Evolutionary conservation across 2,797 vertebrate species (phyloP).

Genomic region (Fratercula arctica): DNA sequence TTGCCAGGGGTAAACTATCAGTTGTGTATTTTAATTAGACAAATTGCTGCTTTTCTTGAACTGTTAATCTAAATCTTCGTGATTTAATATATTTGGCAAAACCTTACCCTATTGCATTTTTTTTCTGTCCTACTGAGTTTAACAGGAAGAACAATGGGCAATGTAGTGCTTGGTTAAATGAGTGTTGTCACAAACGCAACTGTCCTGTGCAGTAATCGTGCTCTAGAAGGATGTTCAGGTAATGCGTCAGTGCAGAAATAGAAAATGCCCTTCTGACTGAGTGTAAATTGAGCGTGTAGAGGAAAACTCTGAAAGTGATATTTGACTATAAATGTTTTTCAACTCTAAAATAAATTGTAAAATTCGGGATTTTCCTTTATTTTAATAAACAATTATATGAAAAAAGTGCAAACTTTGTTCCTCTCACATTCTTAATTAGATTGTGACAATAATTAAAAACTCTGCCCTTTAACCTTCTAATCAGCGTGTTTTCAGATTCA

Average conservation of each 20-base stretch:
- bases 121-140: background rate
- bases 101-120: background rate
- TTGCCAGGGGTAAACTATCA: background rate
- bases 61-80: background rate
- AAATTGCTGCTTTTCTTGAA: background rate
- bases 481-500: background rate
- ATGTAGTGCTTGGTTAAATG: background rate
- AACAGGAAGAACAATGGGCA: background rate
- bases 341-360: background rate
- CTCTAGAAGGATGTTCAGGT: background rate
- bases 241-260: background rate
- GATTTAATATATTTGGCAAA: background rate
- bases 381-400: constrained; percentile 23
- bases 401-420: background rate
- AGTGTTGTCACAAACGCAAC: background rate
- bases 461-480: background rate
- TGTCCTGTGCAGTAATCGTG: background rate
- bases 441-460: background rate
- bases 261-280: background rate
- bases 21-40: background rate
- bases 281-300: background rate
- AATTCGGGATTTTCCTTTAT: background rate
- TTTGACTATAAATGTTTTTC: background rate
- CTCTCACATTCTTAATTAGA: background rate
- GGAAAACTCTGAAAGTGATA: background rate